These are phyloP conservation scores for Drosophila tripunctata DNA, from an alignment of 2,888 invertebrate genomes.

Conservation along the genomic window DNA sequence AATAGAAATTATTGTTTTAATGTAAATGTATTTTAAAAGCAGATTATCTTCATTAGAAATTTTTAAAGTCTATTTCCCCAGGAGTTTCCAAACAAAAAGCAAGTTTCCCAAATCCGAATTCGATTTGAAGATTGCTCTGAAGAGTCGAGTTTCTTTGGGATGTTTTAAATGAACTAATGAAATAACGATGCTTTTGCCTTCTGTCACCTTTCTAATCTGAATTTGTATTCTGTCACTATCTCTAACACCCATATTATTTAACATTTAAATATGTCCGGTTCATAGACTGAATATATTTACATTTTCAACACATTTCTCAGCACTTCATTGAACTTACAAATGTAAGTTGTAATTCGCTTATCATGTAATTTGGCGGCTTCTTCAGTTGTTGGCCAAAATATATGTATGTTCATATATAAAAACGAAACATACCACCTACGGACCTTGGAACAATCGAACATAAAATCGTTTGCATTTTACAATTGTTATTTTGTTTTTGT, in stretches of 20 bases:
- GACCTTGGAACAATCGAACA: slow-evolving; percentile 36
- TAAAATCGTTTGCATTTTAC: slow-evolving; percentile 42
- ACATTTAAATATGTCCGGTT: slow-evolving; percentile 2
- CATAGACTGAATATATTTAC: not conserved
- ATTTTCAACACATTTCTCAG: not conserved
- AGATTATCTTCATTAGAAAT: no score
- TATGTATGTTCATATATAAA: no score
- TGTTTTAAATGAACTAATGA: not conserved
- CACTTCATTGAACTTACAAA: not conserved
- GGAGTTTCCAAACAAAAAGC: no score
- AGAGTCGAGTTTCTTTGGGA: not conserved
- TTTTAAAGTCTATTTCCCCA: no score
- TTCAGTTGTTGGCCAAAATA: not conserved
- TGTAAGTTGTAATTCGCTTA: not conserved
- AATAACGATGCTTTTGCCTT: not conserved
- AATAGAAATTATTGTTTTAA: no score
- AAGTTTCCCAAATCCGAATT: no score
- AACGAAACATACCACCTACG: slow-evolving; percentile 8
- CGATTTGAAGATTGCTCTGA: no score
- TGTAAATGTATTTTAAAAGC: no score
- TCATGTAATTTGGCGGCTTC: slow-evolving; percentile 16
- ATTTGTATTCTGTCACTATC: not conserved
- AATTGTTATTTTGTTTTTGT: no score
- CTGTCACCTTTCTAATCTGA: slow-evolving; percentile 13
- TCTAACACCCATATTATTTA: not conserved